Percentiles rank a stretch among this genome's conserved stretches.
Conservation (phyloP, 2,113 vertebrate genomes). For the Toxostoma redivivum region DNA sequence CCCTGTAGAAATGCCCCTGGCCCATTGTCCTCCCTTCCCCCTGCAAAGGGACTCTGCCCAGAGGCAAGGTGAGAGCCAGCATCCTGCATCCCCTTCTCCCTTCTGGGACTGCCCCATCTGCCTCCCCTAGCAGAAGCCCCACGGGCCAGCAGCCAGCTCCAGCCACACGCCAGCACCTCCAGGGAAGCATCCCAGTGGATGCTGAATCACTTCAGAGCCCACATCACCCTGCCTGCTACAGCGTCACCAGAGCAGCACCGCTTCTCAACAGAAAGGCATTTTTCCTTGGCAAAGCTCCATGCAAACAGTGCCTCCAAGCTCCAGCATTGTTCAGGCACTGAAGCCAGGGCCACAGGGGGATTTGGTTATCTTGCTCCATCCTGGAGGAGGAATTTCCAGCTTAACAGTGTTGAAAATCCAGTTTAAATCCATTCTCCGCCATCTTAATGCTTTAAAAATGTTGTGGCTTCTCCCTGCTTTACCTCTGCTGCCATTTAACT, state of each 20-base stretch:
- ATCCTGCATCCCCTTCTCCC: not conserved
- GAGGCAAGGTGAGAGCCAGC: not conserved
- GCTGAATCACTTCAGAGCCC: not conserved
- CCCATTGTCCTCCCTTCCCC: not conserved
- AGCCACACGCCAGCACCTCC: not conserved
- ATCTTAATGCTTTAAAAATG: not conserved
- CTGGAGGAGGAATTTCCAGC: not conserved
- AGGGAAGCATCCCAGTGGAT: not conserved
- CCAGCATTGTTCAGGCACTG: not conserved
- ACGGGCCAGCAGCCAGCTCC: not conserved
- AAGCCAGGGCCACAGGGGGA: not conserved
- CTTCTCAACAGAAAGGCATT: not conserved
- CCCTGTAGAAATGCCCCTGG: not conserved
- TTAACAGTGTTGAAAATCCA: not conserved
- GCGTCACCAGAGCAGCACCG: not conserved
- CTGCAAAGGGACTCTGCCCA: not conserved
- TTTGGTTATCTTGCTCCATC: not conserved
- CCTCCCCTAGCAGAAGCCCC: not conserved
- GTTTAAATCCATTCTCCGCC: not conserved
- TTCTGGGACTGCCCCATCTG: rapidly evolving
- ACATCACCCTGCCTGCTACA: not conserved
- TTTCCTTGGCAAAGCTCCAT: not conserved
- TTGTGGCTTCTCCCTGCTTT: not conserved
- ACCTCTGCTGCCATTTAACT: not conserved
- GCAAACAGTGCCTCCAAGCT: not conserved